phyloP scores from a whole-genome alignment of 2,888 invertebrate genomes.

The Corbicula japonica region DNA sequence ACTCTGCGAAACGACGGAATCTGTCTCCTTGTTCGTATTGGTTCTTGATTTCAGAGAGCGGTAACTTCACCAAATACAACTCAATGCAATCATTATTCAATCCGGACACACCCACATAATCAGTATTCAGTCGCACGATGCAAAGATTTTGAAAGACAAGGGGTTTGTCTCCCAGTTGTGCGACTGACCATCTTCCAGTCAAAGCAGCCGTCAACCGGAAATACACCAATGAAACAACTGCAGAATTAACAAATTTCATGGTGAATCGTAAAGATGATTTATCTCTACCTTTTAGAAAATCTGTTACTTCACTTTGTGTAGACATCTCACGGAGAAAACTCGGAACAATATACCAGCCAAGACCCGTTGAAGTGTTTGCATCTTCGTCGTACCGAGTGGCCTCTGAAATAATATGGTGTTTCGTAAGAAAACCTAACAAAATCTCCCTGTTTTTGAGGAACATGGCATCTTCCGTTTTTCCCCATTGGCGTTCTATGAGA shows the following conservation, averaged over 20 bases:
- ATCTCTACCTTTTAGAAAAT: neutral
- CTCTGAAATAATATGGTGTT: conserved; percentile 23
- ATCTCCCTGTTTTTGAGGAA: conserved; percentile 19
- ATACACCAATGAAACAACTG: conserved; percentile 21
- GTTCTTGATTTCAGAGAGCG: neutral
- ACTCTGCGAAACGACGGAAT: neutral
- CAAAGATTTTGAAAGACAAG: conserved; percentile 8
- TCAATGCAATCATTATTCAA: conserved; percentile 21
- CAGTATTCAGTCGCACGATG: conserved; percentile 11
- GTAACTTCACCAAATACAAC: conserved; percentile 7
- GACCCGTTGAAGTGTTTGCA: neutral
- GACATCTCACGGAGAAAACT: conserved; percentile 1
- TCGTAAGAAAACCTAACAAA: conserved; percentile 15
- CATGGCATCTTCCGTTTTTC: neutral
- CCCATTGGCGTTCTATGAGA: conserved; percentile 18
- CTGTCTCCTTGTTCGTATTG: neutral
- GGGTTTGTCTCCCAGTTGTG: neutral
- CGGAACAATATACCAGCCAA: conserved; percentile 30
- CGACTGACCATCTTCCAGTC: conserved; percentile 22
- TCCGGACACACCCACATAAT: conserved; percentile 21
- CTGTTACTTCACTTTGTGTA: conserved; percentile 7
- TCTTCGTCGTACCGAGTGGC: conserved; percentile 10
- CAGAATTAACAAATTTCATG: conserved; percentile 6
- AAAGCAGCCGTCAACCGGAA: conserved; percentile 22
- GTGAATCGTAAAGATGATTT: neutral